A percentile compares a stretch with the other conserved stretches of the same genome.
These are phyloP conservation scores for Girardia tigrina DNA, from an alignment of 2,888 invertebrate species.

Conservation along the genomic window DNA sequence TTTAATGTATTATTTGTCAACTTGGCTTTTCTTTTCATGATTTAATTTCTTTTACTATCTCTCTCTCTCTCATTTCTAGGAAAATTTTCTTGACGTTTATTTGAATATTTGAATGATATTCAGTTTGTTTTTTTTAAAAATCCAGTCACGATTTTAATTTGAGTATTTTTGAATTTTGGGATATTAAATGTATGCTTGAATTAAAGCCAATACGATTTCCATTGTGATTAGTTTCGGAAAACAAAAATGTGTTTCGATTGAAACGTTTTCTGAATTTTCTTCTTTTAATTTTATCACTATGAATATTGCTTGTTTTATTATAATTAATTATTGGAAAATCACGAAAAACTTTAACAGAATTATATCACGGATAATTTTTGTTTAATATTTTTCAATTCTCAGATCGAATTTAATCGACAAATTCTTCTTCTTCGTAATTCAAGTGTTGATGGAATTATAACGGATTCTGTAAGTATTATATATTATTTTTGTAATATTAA, in stretches of 20 bases:
- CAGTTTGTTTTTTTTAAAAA: too few species aligned
- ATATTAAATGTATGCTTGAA: conserved; percentile 16
- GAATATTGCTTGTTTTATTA: not conserved
- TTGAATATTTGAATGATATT: too few species aligned
- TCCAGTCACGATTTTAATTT: conserved; percentile 11
- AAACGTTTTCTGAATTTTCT: too few species aligned
- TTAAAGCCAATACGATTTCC: conserved; percentile 19
- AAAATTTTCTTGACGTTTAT: conserved; percentile 4
- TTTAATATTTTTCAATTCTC: too few species aligned
- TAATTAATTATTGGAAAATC: not conserved
- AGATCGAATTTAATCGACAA: not conserved
- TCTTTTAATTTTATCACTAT: not conserved
- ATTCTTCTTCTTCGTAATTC: too few species aligned
- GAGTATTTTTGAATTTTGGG: too few species aligned
- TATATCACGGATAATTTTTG: conserved; percentile 10
- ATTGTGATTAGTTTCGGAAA: too few species aligned
- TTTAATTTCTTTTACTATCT: conserved; percentile 1
- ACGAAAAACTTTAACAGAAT: not conserved
- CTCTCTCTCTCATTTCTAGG: too few species aligned
- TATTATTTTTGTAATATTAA: too few species aligned
- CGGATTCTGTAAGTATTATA: not conserved
- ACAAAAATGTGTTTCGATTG: too few species aligned
- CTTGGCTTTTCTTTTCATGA: conserved; percentile 23
- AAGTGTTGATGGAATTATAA: conserved; percentile 20
- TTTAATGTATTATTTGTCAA: not conserved